Base-by-base conservation (phyloP, 2,888 invertebrate species). In the Perithous albicinctus region DNA sequence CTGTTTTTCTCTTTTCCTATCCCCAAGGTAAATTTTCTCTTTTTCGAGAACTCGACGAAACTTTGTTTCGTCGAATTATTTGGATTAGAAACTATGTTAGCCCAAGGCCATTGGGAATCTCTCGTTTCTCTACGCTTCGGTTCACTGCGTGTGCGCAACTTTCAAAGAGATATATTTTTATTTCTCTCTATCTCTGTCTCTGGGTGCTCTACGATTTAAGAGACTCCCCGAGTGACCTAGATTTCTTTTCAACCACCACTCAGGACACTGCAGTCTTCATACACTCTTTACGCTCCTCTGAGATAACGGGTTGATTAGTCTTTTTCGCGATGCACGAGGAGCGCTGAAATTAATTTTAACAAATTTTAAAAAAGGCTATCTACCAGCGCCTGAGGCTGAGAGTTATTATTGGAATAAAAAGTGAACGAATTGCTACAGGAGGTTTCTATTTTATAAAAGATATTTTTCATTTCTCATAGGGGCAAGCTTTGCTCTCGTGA, bases 181-280 rank as follows among this genome's bases (percentile, higher is more conserved):
- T 73, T 48, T 72, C 29, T 56, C 12, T 6, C 46, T n/a, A n/a
- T n/a, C n/a, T n/a, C n/a, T n/a, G n/a, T n/a, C n/a, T n/a, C n/a
- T n/a, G n/a, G 12, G 1, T 8, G 43, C 59, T 59, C 35, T 18
- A 32, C 18, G 41, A 59, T 51, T 59, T 29, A 12, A 48, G 70
- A 32, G 35, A 41, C 59, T 59, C 59, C 18, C 59, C 8, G 63
- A 10, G 7, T 80, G 80, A 67, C 80, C 76, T 46, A 72, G 38
- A 66, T 75, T 66, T 10, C 20, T 12, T 32, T 32, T 66, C 51
- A 38, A 73, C 54, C 63, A 38, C 38, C 20, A 38, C 63, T 38
- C 61, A 12, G 23, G 12, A 63, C 6, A 7, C 32, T 38, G 15
- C 38, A 10, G 15, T 6, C 32, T 61, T 3, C 7, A 20, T 41